Evolutionary conservation across 2,888 invertebrate genomes (phyloP), one percentile per base, ranked within the genome.

Genomic region (Luperina nickerlii): DNA sequence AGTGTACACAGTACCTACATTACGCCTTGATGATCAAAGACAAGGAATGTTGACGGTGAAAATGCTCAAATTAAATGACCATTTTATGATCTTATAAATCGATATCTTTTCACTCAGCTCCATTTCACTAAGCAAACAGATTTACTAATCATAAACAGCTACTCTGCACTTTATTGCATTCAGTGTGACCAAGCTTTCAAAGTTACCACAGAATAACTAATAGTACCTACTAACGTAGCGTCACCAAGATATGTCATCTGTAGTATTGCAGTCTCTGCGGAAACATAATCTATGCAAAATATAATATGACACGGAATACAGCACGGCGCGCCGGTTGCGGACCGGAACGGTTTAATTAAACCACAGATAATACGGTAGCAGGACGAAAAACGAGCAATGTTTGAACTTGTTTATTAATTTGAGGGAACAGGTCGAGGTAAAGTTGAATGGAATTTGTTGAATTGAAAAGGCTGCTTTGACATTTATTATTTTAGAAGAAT

Each of bases 291-390:
- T 67, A 67, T 81, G 71, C 71, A 76, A 77, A 78, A 79, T 79
- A 88, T 78, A 74, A 88, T 74, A 75, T 42, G 79, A 83, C 75
- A 79, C 51, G 76, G 76, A 81, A 81, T 15, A 69, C 57, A 68
- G 66, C 27, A 57, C 65, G 42, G 32, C 11, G 42, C 20, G 51
- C 7, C n/a, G 60, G 20, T 70, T 54, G 63, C n/a, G 9, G 60
- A 54, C 57, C 60, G 63, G 66, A 72, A 77, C 63, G 27, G 69
- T 81, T 85, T 87, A 85, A 87, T 85, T 85, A 88, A 88, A 81
- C 67, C 76, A 48, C 72, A 74, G 60, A 83, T 54, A 0, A 6
- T 38, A 67, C 8, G 70, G 24, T 24, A 42, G 27, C 38, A 27
- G 62, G 24, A 70, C 60, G 32, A 75, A 86, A 84, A 86, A 72